Percentiles rank a stretch among this genome's conserved stretches.
Conservation (phyloP, 2,888 invertebrate species). For the Dolomedes plantarius region DNA sequence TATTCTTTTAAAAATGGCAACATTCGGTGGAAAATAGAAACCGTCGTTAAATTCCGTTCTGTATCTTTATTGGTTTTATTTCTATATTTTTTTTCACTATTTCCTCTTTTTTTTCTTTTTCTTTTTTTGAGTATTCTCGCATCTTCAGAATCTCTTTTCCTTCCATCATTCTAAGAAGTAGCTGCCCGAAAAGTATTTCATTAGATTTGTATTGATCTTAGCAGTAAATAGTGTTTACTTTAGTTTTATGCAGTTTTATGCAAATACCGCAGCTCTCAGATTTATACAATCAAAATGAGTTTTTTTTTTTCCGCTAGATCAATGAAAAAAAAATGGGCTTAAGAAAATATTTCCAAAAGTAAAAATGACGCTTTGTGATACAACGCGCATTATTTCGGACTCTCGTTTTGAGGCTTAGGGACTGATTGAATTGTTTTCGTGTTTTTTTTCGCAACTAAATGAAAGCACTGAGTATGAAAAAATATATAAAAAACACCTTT, state of each 20-base stretch:
- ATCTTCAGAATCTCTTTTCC: not conserved
- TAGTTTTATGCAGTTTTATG: not conserved
- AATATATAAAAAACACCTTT: too few relatives aligned
- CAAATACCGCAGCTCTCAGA: not conserved
- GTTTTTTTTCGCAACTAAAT: too few relatives aligned
- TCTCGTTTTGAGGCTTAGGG: too few relatives aligned
- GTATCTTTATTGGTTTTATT: slow-evolving; percentile 12
- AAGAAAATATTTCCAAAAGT: too few relatives aligned
- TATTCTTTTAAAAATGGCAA: slow-evolving; percentile 12
- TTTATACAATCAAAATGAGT: too few relatives aligned
- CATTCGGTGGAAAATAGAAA: slow-evolving; percentile 12
- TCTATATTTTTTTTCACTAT: not conserved
- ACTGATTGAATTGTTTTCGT: too few relatives aligned
- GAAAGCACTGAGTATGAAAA: too few relatives aligned
- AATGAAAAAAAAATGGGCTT: too few relatives aligned
- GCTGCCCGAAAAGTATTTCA: not conserved
- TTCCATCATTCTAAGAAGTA: too few relatives aligned
- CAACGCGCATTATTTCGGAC: too few relatives aligned
- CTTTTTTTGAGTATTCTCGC: not conserved
- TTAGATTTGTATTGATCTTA: slow-evolving; percentile 4
- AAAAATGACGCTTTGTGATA: too few relatives aligned
- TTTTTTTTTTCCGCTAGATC: too few relatives aligned
- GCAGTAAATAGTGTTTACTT: not conserved
- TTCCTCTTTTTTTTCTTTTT: not conserved
- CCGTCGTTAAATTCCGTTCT: not conserved